Percentiles rank a stretch among this genome's conserved stretches.
Conservation (phyloP, 2,888 invertebrate genomes). For the Bombylius discolor region DNA sequence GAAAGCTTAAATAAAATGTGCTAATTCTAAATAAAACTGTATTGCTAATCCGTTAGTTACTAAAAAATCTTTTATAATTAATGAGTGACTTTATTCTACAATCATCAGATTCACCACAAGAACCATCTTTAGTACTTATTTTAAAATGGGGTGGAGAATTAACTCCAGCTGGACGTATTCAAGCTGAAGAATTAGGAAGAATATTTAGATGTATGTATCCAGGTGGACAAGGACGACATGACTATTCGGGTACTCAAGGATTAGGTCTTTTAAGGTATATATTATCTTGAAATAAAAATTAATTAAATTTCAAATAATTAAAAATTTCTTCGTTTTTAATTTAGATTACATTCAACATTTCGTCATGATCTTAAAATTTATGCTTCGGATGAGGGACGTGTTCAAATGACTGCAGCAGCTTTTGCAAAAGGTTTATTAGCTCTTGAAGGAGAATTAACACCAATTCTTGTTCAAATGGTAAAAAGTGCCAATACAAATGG, state of each 20-base stretch:
- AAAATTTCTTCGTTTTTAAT: neutral
- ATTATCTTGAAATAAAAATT: neutral
- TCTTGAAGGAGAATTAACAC: constrained; percentile 94
- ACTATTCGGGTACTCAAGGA: constrained; percentile 87
- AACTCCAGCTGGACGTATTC: constrained; percentile 93
- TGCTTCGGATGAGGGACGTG: constrained; percentile 97
- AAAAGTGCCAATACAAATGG: constrained; percentile 99
- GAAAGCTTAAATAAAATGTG: too few relatives aligned
- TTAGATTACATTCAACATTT: constrained; percentile 86
- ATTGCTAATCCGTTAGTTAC: too few relatives aligned
- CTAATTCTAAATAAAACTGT: too few relatives aligned
- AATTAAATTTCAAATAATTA: neutral
- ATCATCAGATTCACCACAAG: constrained; percentile 56
- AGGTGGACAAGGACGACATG: constrained; percentile 88
- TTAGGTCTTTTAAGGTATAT: constrained; percentile 67
- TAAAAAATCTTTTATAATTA: neutral
- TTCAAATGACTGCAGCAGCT: constrained; percentile 99
- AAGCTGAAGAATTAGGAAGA: constrained; percentile 93
- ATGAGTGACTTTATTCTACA: neutral
- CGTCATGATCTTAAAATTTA: constrained; percentile 99
- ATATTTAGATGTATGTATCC: constrained; percentile 99
- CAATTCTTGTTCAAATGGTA: constrained; percentile 98
- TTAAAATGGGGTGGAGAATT: constrained; percentile 99
- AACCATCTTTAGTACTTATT: constrained; percentile 90
- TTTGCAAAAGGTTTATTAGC: constrained; percentile 97